Percentiles rank a stretch among this genome's conserved stretches.
These are phyloP conservation scores for Vultur gryphus DNA, from an alignment of 2,797 vertebrate genomes.

Conservation along the genomic window DNA sequence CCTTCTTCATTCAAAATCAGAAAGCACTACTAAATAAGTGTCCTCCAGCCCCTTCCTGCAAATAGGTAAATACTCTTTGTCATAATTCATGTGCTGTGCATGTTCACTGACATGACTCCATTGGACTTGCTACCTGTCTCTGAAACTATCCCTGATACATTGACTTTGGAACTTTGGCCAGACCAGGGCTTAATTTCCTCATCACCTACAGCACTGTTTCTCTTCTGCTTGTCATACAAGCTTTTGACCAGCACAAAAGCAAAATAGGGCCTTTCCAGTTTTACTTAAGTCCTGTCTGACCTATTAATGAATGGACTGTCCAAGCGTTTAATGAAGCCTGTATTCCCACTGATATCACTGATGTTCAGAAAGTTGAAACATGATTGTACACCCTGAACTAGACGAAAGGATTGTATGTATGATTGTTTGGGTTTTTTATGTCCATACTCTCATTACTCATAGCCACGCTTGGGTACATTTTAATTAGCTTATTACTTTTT, in stretches of 20 bases:
- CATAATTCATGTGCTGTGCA: not conserved
- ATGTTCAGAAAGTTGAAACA: not conserved
- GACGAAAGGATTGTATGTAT: not conserved
- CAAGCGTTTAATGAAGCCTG: not conserved
- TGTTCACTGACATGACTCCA: not conserved
- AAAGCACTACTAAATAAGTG: not conserved
- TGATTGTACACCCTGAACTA: not conserved
- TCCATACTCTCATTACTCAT: constrained; percentile 2
- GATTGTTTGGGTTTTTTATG: not conserved
- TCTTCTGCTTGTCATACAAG: not conserved
- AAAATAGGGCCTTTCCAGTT: not conserved
- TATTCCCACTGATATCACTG: not conserved
- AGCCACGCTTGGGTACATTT: constrained; percentile 58
- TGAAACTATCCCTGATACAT: not conserved
- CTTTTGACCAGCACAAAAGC: not conserved
- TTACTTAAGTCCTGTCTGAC: not conserved
- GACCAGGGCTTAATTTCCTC: not conserved
- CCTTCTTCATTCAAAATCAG: not conserved
- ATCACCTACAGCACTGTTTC: not conserved
- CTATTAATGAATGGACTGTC: not conserved
- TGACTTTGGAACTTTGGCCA: not conserved
- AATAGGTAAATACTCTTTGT: not conserved
- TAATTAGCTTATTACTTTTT: constrained; percentile 67
- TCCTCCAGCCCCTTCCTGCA: not conserved
- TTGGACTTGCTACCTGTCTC: not conserved